Base-by-base conservation (phyloP, 2,888 invertebrate species). In the Amphipyra tragopoginis region DNA sequence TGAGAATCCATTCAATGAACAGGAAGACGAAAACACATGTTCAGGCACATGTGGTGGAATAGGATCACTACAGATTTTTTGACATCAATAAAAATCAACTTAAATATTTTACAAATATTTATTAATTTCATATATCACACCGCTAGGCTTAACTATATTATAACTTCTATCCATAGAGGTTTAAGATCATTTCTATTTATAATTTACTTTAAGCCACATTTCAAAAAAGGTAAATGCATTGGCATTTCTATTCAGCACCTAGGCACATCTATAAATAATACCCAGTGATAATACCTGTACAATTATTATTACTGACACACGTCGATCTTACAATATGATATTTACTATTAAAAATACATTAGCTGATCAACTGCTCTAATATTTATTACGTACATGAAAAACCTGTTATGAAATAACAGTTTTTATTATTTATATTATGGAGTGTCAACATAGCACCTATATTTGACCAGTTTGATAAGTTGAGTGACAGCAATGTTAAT, bases 21-120 rank as follows among this genome's bases (percentile, higher is more conserved):
- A 83, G 11, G 83, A 86, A 21, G 86, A 91, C 65, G 91, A 90
- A 11, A 87, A 92, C 40, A 83, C 90, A 5, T 94, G 94, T 80
- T 82, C 86, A 3, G 86, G 90, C 0, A 68, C 86, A 13, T 94
- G 94, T 64, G 91, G 93, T 5, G 84, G 85, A 56, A 74, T 86
- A 62, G 90, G 87, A 48, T 86, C 90, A 48, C 48, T 74, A 44
- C 64, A 75, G 42, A 69, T 79, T 34, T 79, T 76, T 42, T 78
- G 64, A 81, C 59, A 71, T 9, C 13, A 77, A 73, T 72, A 66
- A 80, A 71, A 61, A 48, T 1, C 14, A 15, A 48, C 0, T 14
- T 36, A 49, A 34, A 52, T 54, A 59, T 54, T 53, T 58, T 68
- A 65, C 38, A 68, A 69, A 77, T 55, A 52, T 72, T 60, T 65